Evolutionary conservation across 2,888 invertebrate species (phyloP), one percentile per base, ranked within the genome.

Genomic region (Leptinotarsa peninsularis): DNA sequence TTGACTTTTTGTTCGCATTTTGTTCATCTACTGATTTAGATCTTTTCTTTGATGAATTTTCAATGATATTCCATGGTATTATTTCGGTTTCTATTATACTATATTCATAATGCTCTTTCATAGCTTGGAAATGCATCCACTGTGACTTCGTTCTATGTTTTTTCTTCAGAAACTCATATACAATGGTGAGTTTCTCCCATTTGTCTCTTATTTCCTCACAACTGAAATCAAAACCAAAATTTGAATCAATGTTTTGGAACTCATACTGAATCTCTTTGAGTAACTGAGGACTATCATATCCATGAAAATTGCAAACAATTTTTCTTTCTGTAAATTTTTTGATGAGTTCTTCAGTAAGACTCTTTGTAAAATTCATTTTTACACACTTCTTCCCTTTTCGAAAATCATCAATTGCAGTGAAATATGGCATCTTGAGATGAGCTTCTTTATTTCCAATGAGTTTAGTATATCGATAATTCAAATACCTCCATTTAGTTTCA

Each of bases 201-300:
- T 67, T 71, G 14, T 75, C 71, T 23, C 63, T 71, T 67, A 75
- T 71, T 54, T 71, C 67, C 10, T 75, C 67, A 49, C 60, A 58
- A 4, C 52, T n/a, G n/a, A 75, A 75, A 5, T 75, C 52, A 52
- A 75, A 75, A 3, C 74, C 74, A 63, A 10, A 5, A 63, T 63
- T 63, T n/a, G 63, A 17, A 33, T 63, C 43, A 5, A 71, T 23
- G 14, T 75, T 71, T 67, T 54, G 71, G 33, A 75, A 75, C 54
- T 75, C 74, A 17, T 14, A 33, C 63, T 71, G 74, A 63, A 75
- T 75, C 68, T 75, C 74, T 15, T 49, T 52, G n/a, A 75, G 27
- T 4, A 75, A 66, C 49, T 71, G 74, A 18, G 67, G 67, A 63
- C 74, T 71, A 52, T 75, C 74, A 63, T 75, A 75, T n/a, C 74